Conservation (phyloP, 2,797 vertebrate species). For the Urocyon cinereoargenteus region DNA sequence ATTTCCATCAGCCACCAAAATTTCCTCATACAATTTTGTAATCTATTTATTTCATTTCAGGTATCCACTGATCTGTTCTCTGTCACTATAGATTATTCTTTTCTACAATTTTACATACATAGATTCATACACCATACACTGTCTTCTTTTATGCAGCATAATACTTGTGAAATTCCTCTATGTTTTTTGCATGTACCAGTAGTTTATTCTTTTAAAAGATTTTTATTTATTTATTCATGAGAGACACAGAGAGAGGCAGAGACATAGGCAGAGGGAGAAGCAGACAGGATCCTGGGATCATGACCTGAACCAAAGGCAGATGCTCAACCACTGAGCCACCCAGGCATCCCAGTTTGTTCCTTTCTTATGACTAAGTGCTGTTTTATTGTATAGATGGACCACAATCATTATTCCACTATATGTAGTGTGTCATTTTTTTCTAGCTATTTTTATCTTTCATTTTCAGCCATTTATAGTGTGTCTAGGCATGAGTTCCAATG, state of each 20-base stretch:
- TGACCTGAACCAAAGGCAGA: too few relatives aligned
- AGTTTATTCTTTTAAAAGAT: not conserved
- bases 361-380: not conserved
- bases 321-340: too few relatives aligned
- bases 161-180: not conserved
- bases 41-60: not conserved
- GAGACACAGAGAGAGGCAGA: too few relatives aligned
- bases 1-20: not conserved
- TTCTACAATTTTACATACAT: conserved; percentile 10
- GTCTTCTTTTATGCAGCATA: not conserved
- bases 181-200: not conserved
- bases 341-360: not conserved
- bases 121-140: not conserved
- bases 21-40: not conserved
- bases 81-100: not conserved
- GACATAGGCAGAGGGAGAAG: too few relatives aligned
- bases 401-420: not conserved
- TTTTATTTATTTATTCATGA: too few relatives aligned
- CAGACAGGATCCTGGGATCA: too few relatives aligned
- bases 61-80: not conserved
- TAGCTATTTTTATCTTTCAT: not conserved
- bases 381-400: too few relatives aligned
- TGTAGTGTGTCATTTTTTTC: not conserved
- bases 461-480: not conserved
- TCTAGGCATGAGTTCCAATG: not conserved